Evolutionary conservation across 2,888 invertebrate species (phyloP), one percentile per base, ranked within the genome.

Genomic region (Aphodius sticticus): DNA sequence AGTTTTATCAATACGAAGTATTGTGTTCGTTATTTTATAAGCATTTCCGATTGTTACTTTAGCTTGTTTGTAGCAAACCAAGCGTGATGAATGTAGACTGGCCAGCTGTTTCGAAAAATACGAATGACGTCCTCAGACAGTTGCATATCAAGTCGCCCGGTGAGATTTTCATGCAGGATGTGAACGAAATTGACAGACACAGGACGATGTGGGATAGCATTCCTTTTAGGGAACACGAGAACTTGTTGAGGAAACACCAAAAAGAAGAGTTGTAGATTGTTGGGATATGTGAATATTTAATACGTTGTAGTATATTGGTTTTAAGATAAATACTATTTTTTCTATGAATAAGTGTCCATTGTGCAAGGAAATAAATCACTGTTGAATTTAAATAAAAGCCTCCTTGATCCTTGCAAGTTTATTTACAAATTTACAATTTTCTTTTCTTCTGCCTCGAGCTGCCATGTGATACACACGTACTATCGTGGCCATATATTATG

Each of bases 141-240:
- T 36, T 81, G 1, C 81, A 75, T 69, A 81, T 81, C 35, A 78
- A 78, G n/a, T 78, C 81, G 14, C 81, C 81, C 6, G 37, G n/a
- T 53, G 37, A 79, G n/a, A 77, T 81, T 14, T 77, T 77, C 38
- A 77, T 77, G 72, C 78, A 81, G 74, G 38, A 77, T 70, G 74
- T 76, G 36, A 37, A 77, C 15, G 69, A 71, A 71, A 79, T 81
- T 26, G 78, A 80, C 35, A 16, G 81, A 26, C 77, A 81, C 37
- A 70, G 74, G 14, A 26, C 70, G 9, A 37, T 81, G 37, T 81
- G 81, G 80, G 26, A 71, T 6, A 78, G 16, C 72, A 16, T 82
- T 69, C 7, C 38, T 6, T 77, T 82, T 36, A 1, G 70, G 15
- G 82, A 82, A 70, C 78, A 81, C 76, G 76, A 81, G 76, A 78